Conservation (phyloP, 2,797 vertebrate species). For the Chaetodon trifasciatus region DNA sequence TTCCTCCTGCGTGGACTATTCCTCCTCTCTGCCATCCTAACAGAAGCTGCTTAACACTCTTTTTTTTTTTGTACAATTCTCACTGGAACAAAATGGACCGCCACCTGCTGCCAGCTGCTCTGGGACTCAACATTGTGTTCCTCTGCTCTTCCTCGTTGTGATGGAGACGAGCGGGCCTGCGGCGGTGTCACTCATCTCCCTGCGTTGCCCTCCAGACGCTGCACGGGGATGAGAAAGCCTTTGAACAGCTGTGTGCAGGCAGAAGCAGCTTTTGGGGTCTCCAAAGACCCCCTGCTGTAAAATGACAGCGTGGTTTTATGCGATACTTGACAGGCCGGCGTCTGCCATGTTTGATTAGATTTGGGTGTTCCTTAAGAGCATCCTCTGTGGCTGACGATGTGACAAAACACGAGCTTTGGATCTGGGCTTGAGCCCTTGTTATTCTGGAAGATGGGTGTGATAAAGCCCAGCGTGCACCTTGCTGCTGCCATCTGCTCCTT, state of each 20-base stretch:
- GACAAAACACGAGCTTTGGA: constrained; percentile 47
- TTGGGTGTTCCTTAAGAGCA: constrained; percentile 28
- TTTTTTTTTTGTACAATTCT: constrained; percentile 25
- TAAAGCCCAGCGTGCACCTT: constrained; percentile 67
- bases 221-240: constrained; percentile 24
- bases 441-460: constrained; percentile 58
- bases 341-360: constrained; percentile 51
- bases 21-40: constrained; percentile 28
- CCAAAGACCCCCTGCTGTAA: constrained; percentile 42
- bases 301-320: constrained; percentile 7
- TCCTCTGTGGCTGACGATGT: constrained; percentile 41
- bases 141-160: constrained; percentile 2
- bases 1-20: constrained; percentile 55
- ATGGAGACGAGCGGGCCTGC: constrained; percentile 38
- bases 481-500: constrained; percentile 76
- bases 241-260: constrained; percentile 43
- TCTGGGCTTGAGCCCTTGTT: constrained; percentile 50
- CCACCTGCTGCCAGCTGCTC: constrained; percentile 60
- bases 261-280: constrained; percentile 38
- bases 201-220: constrained; percentile 25
- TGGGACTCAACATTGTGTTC: constrained; percentile 57
- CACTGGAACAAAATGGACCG: constrained; percentile 44
- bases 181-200: constrained; percentile 50
- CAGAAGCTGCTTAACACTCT: constrained; percentile 48
- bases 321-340: constrained; percentile 33